These are phyloP conservation scores for Salpingus planirostris DNA, from an alignment of 2,888 invertebrate genomes.

Conservation along the genomic window DNA sequence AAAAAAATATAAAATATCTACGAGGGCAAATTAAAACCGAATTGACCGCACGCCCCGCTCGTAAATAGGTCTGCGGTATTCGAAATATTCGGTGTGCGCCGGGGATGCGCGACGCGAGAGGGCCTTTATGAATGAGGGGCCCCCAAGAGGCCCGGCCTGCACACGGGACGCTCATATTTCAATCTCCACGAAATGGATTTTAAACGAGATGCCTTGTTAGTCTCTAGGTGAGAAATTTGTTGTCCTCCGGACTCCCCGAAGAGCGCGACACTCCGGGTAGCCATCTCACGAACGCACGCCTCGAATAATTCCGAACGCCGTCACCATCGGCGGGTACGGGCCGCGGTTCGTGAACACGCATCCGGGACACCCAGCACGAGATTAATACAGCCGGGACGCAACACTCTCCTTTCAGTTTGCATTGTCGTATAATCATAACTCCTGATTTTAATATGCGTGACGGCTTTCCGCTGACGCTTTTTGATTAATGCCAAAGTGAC, in stretches of 20 bases:
- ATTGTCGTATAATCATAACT: slow-evolving; percentile 41
- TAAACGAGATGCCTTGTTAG: slow-evolving; percentile 41
- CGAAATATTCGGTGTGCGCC: too few relatives aligned
- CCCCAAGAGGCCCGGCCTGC: slow-evolving; percentile 32
- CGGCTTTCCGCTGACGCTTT: slow-evolving; percentile 23
- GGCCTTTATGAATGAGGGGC: slow-evolving; percentile 39
- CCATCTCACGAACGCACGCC: slow-evolving; percentile 26
- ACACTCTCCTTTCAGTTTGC: slow-evolving; percentile 34
- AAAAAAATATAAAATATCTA: too few relatives aligned
- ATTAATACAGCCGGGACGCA: slow-evolving; percentile 37
- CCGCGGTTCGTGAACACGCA: slow-evolving; percentile 24
- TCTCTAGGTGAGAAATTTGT: slow-evolving; percentile 44
- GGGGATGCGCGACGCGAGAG: too few relatives aligned
- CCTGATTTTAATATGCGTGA: slow-evolving; percentile 39
- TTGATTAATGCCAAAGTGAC: slow-evolving; percentile 36
- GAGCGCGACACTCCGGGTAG: slow-evolving; percentile 31
- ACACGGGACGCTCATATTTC: slow-evolving; percentile 39
- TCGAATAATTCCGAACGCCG: slow-evolving; percentile 9
- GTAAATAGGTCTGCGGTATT: too few relatives aligned
- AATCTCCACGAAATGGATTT: slow-evolving; percentile 39
- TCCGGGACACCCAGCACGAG: slow-evolving; percentile 33
- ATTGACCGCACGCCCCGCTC: too few relatives aligned
- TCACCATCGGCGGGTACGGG: slow-evolving; percentile 20
- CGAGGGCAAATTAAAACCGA: too few relatives aligned
- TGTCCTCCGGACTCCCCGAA: slow-evolving; percentile 38